phyloP scores from a whole-genome alignment of 2,113 vertebrate genomes.

The Cyanistes caeruleus region DNA sequence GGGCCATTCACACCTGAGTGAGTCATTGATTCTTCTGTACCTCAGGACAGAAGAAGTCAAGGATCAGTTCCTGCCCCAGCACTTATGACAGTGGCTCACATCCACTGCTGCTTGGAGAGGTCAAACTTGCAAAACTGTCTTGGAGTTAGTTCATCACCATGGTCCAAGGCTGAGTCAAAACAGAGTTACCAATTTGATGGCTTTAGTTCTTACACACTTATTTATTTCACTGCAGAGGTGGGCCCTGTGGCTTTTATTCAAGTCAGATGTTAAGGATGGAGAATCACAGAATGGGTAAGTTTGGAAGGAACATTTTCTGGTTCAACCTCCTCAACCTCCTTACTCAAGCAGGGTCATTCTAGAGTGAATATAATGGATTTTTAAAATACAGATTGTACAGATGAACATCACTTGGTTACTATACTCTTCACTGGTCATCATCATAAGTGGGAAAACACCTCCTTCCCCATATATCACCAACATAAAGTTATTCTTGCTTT shows the following conservation, averaged over 20 bases:
- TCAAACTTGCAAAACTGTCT: neutral
- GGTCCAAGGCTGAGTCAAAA: neutral
- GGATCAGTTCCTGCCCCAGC: neutral
- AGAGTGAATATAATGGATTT: neutral
- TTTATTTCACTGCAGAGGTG: neutral
- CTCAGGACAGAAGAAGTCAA: neutral
- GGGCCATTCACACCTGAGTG: neutral
- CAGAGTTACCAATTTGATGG: neutral
- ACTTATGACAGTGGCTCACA: neutral
- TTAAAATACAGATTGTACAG: neutral
- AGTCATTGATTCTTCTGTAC: neutral
- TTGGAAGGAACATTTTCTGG: neutral
- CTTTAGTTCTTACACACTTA: neutral
- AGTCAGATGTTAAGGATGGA: neutral
- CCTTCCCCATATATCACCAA: neutral
- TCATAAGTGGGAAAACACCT: neutral
- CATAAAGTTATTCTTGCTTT: neutral
- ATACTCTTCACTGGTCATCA: neutral
- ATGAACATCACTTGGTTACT: neutral
- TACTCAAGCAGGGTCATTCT: neutral
- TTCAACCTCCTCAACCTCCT: no score
- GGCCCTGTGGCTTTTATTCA: neutral
- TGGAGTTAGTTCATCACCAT: neutral
- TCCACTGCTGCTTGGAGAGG: neutral
- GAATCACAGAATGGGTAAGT: neutral